A percentile compares a stretch with the other conserved stretches of the same genome.
phyloP scores from a whole-genome alignment of 1,140 invertebrate species.

The Octopus sinensis region DNA sequence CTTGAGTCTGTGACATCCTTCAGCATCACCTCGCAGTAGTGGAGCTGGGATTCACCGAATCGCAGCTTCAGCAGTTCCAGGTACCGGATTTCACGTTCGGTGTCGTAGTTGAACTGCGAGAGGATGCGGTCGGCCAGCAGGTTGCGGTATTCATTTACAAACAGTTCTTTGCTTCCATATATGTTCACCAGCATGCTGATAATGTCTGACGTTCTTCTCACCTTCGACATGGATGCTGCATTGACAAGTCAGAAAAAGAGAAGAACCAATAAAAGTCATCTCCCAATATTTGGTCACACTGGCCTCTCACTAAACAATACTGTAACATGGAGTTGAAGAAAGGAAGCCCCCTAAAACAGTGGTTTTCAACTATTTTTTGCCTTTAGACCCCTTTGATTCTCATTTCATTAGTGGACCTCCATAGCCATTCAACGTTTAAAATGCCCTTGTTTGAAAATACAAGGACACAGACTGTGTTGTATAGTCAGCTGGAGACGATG shows the following conservation, averaged over 20 bases:
- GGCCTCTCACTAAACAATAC: too few relatives aligned
- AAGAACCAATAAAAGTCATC: background rate
- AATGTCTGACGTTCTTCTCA: slow-evolving; percentile 75
- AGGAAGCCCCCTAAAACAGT: too few relatives aligned
- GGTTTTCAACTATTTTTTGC: too few relatives aligned
- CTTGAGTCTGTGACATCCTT: slow-evolving; percentile 86
- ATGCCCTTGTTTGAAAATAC: too few relatives aligned
- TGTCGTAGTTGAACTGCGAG: slow-evolving; percentile 81
- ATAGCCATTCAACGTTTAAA: too few relatives aligned
- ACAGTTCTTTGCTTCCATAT: slow-evolving; percentile 96
- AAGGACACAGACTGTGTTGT: too few relatives aligned
- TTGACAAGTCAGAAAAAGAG: background rate
- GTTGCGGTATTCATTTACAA: slow-evolving; percentile 96
- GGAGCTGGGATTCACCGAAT: slow-evolving; percentile 93
- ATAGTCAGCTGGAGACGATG: too few relatives aligned
- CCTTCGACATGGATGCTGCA: slow-evolving; percentile 63
- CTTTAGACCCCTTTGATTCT: too few relatives aligned
- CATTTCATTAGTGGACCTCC: too few relatives aligned
- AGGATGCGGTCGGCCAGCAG: slow-evolving; percentile 88
- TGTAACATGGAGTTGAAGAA: too few relatives aligned
- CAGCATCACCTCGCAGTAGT: slow-evolving; percentile 98
- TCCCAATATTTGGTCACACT: too few relatives aligned
- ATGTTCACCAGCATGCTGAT: slow-evolving; percentile 98
- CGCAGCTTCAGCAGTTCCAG: slow-evolving; percentile 88
- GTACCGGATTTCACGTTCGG: slow-evolving; percentile 83